Base-by-base conservation (phyloP, 2,888 invertebrate species). In the Scaptomyza polygonia region DNA sequence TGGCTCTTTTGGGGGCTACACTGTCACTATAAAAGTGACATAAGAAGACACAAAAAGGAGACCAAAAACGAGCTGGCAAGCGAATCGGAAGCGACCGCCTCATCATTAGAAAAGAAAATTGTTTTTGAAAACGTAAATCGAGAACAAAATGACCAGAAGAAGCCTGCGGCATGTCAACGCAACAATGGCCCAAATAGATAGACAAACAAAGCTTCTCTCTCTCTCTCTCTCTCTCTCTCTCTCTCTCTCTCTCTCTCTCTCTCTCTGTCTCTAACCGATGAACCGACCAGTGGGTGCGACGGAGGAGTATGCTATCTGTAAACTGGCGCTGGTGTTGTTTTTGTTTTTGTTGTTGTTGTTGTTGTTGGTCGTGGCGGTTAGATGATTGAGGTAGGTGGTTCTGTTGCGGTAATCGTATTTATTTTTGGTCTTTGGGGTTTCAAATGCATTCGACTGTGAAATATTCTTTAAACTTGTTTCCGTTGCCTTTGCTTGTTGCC, bases 61-160 rank as follows among this genome's bases (percentile, higher is more conserved):
- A 52, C 56, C 30, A 58, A 43, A 44, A 71, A 59, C 51, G 65
- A 66, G 66, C 74, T 56, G 67, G 56, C 63, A 77, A 69, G 66
- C 71, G 72, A 76, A 67, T 71, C 68, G 80, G 75, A 75, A 67
- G 76, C 61, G 57, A 67, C 65, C 62, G 67, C 48, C 67, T 72
- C 79, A 74, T 70, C 79, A 79, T 81, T 81, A 82, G 71, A 61
- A 62, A 54, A 75, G 67, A 67, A 81, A 84, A 84, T 81, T 82
- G 82, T 79, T 84, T 82, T 82, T 69, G 75, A 84, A 82, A 80
- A 75, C 81, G 77, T 79, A 83, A 82, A 85, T 79, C 82, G 85
- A 78, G 73, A 67, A 77, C 83, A 73, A 85, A 82, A 76, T 83
- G 82, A 78, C 73, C 82, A 82, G 67, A 65, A 69, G 83, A 66